Percentiles rank a stretch among this genome's conserved stretches.
Evolutionary conservation across 2,797 vertebrate species (phyloP).

Genomic region (Neopelma chrysocephalum): DNA sequence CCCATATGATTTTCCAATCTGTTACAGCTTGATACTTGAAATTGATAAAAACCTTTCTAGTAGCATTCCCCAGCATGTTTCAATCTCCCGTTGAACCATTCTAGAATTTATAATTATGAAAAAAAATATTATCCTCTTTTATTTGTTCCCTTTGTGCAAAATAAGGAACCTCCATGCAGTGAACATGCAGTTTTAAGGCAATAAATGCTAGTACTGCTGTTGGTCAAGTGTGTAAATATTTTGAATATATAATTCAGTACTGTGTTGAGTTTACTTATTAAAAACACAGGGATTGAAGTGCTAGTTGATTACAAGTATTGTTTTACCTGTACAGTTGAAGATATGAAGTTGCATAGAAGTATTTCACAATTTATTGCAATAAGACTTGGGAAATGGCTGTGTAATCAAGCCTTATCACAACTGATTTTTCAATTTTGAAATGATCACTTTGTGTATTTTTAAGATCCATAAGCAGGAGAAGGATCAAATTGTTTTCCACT

Average conservation of each 20-base stretch:
- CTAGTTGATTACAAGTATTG: conserved; percentile 57
- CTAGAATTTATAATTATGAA: background rate
- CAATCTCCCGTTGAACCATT: background rate
- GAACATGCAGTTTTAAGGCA: conserved; percentile 67
- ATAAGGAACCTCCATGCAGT: conserved; percentile 49
- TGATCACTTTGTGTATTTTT: conserved; percentile 71
- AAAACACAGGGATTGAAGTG: conserved; percentile 64
- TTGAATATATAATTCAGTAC: conserved; percentile 70
- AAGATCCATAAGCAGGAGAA: conserved; percentile 57
- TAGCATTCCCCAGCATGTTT: background rate
- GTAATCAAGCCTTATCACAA: conserved; percentile 61
- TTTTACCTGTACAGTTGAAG: conserved; percentile 66
- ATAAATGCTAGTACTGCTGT: conserved; percentile 72
- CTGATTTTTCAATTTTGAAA: conserved; percentile 60
- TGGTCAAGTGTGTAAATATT: conserved; percentile 67
- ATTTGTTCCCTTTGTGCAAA: conserved; percentile 57
- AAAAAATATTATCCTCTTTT: background rate
- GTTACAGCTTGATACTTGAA: conserved; percentile 11
- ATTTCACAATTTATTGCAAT: conserved; percentile 62
- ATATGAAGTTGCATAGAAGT: conserved; percentile 49
- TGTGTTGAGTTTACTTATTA: conserved; percentile 69
- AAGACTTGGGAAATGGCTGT: conserved; percentile 57
- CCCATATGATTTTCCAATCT: background rate
- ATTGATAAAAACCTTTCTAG: background rate
- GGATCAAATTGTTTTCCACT: conserved; percentile 73